phyloP scores from a whole-genome alignment of 2,888 invertebrate genomes.

The Odontomyia ornata region DNA sequence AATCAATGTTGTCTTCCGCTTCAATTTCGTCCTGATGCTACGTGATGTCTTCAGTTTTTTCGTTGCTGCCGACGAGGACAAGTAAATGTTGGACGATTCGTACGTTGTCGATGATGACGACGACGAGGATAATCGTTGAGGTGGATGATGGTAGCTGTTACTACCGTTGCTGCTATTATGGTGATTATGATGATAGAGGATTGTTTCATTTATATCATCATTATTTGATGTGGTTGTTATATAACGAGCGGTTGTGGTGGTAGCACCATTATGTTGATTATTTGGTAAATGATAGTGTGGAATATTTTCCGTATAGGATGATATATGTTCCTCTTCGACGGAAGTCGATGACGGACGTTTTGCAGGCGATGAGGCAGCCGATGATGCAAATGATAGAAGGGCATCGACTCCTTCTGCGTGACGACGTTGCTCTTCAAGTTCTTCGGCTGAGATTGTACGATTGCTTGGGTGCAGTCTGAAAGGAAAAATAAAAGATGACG shows the following conservation, averaged over 20 bases:
- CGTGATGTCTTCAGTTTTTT: constrained; percentile 59
- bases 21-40: constrained; percentile 61
- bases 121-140: constrained; percentile 45
- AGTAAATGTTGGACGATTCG: constrained; percentile 41
- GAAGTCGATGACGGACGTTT: constrained; percentile 60
- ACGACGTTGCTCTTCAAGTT: constrained; percentile 74
- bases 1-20: constrained; percentile 62
- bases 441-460: constrained; percentile 63
- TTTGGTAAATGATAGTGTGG: constrained; percentile 41
- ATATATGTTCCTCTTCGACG: constrained; percentile 58
- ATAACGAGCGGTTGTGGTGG: constrained; percentile 42
- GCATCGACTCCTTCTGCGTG: constrained; percentile 84
- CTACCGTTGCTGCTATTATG: constrained; percentile 55
- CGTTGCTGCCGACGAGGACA: constrained; percentile 54
- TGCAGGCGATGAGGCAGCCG: constrained; percentile 57
- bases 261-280: constrained; percentile 39
- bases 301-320: constrained; percentile 57
- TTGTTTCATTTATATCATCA: constrained; percentile 41
- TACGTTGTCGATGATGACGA: constrained; percentile 46
- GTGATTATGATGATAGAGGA: constrained; percentile 46
- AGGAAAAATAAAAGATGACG: neutral
- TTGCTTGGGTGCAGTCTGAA: neutral
- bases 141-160: constrained; percentile 51
- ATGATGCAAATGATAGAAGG: constrained; percentile 76
- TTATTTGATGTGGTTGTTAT: neutral